A percentile compares a stretch with the other conserved stretches of the same genome.
phyloP scores from a whole-genome alignment of 2,888 invertebrate genomes.

The Leptinotarsa tumamoca region DNA sequence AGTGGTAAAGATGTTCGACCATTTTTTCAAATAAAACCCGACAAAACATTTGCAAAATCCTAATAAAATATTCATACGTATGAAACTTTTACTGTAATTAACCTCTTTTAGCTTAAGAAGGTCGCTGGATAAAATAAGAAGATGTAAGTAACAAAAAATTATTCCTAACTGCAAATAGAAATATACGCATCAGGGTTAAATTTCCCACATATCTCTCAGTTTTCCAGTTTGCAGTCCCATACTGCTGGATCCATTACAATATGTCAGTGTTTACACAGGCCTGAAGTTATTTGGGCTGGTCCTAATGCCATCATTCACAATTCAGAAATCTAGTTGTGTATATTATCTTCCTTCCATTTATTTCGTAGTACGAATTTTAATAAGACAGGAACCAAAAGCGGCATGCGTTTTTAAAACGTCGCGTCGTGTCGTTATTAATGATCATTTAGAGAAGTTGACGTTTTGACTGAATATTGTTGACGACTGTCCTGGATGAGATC shows the following conservation, averaged over 20 bases:
- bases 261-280: conserved; percentile 33
- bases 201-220: background rate
- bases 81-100: too few species aligned
- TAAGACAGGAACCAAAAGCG: conserved; percentile 52
- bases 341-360: conserved; percentile 47
- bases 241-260: conserved; percentile 24
- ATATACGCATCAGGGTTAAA: background rate
- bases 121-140: too few species aligned
- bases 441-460: conserved; percentile 57
- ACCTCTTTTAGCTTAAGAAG: too few species aligned
- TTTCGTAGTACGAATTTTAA: conserved; percentile 50
- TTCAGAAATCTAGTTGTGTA: conserved; percentile 42
- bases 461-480: conserved; percentile 55
- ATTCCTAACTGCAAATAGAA: background rate
- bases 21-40: too few species aligned
- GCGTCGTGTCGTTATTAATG: conserved; percentile 56
- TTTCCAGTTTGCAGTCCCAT: background rate
- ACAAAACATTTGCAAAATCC: too few species aligned
- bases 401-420: conserved; percentile 56
- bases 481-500: conserved; percentile 53
- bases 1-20: too few species aligned
- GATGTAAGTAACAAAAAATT: too few species aligned
- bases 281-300: conserved; percentile 32
- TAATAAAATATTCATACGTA: too few species aligned
- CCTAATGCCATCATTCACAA: conserved; percentile 44